Base-by-base conservation (phyloP, 1,140 invertebrate species). In the Teleopsis dalmanni region DNA sequence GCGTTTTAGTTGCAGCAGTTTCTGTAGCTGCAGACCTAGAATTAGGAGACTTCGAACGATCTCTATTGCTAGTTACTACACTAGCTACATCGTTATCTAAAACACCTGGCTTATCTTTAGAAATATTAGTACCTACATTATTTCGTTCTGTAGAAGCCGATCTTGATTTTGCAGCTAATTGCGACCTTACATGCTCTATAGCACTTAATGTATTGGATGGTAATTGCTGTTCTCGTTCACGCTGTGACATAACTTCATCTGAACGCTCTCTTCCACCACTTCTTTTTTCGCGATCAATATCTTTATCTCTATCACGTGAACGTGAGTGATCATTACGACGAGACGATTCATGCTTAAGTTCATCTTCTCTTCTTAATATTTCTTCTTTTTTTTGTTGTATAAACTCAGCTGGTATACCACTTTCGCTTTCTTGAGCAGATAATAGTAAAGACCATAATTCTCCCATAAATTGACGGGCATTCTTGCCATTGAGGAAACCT, bases 401-500 rank as follows among this genome's bases (percentile, higher is more conserved):
- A 59, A 98, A 87, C 52, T 85, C 81, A 41, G 88, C 85, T 0
- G 95, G 95, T 57, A 99, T 98, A 13, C 96, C 95, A 43, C 83
- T 89, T 33, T 89, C 85, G 59, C 88, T 93, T 38, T 95, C 90
- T 74, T 98, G 93, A 3, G 96, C 97, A 45, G 93, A 95, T 41
- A 95, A 77, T 38, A 99, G 72, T 49, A 98, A 73, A 40, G 91
- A 85, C 96, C 97, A 99, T 34, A 99, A 73, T 69, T 99, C 95
- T 1, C 85, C 87, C 86, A 98, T 95, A 71, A 99, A 99, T 51
- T 92, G 84, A 36, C 95, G 81, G 10, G 97, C 94, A 77, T 98
- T 97, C 73, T 93, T 95, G 3, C 93, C 94, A 74, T 99, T 98
- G 22, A 99, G 75, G 73, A 99, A 99, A 10, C 97, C 97, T 29